Base-by-base conservation (phyloP, 2,113 vertebrate genomes). In the Lasiurus borealis region DNA sequence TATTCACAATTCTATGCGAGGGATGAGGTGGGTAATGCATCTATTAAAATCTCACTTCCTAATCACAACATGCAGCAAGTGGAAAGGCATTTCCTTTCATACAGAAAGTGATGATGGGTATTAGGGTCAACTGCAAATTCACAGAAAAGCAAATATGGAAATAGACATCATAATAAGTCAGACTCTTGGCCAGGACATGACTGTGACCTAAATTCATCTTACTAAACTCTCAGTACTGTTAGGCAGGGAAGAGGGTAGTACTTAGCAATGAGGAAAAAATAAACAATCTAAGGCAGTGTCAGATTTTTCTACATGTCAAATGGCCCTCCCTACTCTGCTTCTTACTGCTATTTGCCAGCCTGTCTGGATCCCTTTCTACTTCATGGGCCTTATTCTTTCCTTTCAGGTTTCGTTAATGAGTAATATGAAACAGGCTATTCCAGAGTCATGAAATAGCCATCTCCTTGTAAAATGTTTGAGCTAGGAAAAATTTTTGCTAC, bases 1-100 rank as follows among this genome's bases (percentile, higher is more conserved):
- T 83, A 96, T 95, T n/a, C 89, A 94, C 72, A 94, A 78, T 62
- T 82, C 57, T 71, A 75, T 23, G 6, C n/a, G 23, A 50, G 9
- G 3, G 1, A 14, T 76, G 31, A 5, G 3, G 9, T 95, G 2
- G 44, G 27, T 80, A 71, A 7, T 88, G 8, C 85, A 50, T 84
- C 66, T 90, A 57, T 31, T 46, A 59, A 92, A 71, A 48, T 84
- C 16, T 68, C 44, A 3, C 21, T 18, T 89, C 19, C 34, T 4
- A 19, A 31, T 71, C 19, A 10, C 18, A 85, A 46, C 10, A 66
- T 76, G n/a, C 5, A 54, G 29, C 21, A 93, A 88, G 88, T 15
- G 7, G 14, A 76, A 97, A 90, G 14, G 8, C 8, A 88, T 71
- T 73, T 92, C 5, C 31, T 90, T 90, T 73, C 29, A 90, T 71